Percentiles rank a stretch among this genome's conserved stretches.
Evolutionary conservation across 2,888 invertebrate genomes (phyloP).

Genomic region (Cepaea hortensis): DNA sequence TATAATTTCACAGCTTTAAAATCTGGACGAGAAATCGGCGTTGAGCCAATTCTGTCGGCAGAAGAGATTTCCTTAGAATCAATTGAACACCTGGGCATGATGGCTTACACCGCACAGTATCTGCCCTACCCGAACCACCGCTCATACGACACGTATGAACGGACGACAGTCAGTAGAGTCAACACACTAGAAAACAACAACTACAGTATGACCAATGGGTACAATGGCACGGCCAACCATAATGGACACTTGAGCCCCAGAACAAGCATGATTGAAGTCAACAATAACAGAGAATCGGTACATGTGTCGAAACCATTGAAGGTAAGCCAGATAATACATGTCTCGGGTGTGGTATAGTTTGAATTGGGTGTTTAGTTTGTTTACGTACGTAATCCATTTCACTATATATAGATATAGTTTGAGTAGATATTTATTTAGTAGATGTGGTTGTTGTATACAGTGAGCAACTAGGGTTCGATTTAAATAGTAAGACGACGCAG

Average conservation of each 20-base stretch:
- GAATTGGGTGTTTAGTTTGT: too few species aligned
- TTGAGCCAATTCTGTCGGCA: constrained; percentile 91
- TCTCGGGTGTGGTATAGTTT: too few species aligned
- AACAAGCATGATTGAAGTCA: neutral
- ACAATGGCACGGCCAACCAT: neutral
- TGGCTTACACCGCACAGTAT: constrained; percentile 95
- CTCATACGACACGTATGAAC: constrained; percentile 3
- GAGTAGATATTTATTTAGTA: too few species aligned
- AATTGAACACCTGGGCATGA: constrained; percentile 95
- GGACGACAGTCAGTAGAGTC: neutral
- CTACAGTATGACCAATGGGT: neutral
- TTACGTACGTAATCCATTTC: too few species aligned
- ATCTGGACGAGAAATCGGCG: constrained; percentile 82
- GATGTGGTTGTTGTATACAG: too few species aligned
- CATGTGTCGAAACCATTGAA: neutral
- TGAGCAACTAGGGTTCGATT: too few species aligned
- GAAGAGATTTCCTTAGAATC: constrained; percentile 95
- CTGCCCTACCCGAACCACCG: constrained; percentile 44
- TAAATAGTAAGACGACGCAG: too few species aligned
- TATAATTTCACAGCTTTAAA: constrained; percentile 78
- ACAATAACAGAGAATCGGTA: neutral
- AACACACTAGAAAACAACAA: neutral
- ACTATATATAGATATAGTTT: too few species aligned
- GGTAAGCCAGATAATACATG: neutral
- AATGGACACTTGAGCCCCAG: neutral